Conservation (phyloP, 1,140 invertebrate genomes). For the Melipona quadrifasciata region DNA sequence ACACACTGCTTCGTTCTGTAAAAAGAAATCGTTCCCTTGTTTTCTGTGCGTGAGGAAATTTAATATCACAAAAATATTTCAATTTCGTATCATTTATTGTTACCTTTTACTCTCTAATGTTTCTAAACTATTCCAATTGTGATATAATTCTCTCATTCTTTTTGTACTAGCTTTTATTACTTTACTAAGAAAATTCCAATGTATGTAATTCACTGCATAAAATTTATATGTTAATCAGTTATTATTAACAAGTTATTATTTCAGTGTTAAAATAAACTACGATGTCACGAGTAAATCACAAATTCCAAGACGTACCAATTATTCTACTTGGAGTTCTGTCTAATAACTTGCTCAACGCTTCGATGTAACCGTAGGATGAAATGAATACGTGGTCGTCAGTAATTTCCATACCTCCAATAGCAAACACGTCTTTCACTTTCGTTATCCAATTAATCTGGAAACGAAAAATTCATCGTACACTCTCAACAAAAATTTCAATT, state of each 20-base stretch:
- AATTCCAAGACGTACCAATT: conserved; percentile 30
- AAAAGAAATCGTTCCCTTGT: background rate
- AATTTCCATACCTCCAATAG: conserved; percentile 7
- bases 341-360: conserved; percentile 17
- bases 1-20: background rate
- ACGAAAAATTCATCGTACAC: background rate
- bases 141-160: conserved; percentile 43
- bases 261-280: background rate
- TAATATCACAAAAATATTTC: too few relatives aligned
- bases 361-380: background rate
- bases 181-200: conserved; percentile 62
- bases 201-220: conserved; percentile 64
- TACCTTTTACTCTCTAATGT: background rate
- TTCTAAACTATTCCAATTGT: conserved; percentile 5
- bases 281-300: background rate
- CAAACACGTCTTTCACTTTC: conserved; percentile 17
- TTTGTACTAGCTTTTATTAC: conserved; percentile 50
- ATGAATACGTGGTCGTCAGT: background rate
- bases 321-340: conserved; percentile 40
- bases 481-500: background rate
- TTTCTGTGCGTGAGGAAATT: too few relatives aligned
- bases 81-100: background rate
- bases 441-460: conserved; percentile 41
- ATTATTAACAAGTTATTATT: background rate
- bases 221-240: background rate